phyloP scores from a whole-genome alignment of 1,140 invertebrate genomes.

The Hycleus phaleratus region DNA sequence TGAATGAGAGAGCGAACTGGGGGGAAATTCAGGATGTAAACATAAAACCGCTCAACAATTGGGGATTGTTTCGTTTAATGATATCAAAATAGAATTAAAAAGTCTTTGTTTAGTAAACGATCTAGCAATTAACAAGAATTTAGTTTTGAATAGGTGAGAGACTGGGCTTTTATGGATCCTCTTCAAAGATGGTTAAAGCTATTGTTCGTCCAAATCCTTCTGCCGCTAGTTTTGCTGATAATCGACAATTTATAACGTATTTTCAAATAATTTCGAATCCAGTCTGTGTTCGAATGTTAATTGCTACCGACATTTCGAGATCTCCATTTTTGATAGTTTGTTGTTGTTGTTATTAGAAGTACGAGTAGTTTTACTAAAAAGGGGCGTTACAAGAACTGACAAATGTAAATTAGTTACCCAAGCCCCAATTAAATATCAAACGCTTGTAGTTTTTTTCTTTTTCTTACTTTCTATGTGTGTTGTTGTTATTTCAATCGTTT shows the following conservation, averaged over 20 bases:
- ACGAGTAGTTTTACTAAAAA: neutral
- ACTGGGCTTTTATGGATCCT: too few species aligned
- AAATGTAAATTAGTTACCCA: slow-evolving; percentile 25
- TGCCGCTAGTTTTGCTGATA: slow-evolving; percentile 21
- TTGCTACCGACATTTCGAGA: slow-evolving; percentile 16
- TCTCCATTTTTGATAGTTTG: slow-evolving; percentile 2
- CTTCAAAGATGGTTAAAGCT: slow-evolving; percentile 6
- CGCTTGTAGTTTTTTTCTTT: neutral
- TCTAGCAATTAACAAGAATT: slow-evolving; percentile 6
- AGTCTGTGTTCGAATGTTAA: slow-evolving; percentile 17
- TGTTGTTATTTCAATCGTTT: slow-evolving; percentile 25
- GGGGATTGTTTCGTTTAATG: slow-evolving; percentile 5
- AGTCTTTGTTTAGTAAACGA: neutral
- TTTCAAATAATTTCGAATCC: slow-evolving; percentile 17
- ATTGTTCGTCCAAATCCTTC: slow-evolving; percentile 18
- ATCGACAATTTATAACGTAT: slow-evolving; percentile 23
- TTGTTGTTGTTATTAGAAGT: neutral
- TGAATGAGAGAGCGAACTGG: neutral
- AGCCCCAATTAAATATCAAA: slow-evolving; percentile 20
- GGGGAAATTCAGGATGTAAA: neutral
- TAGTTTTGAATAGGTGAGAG: neutral
- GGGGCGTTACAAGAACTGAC: slow-evolving; percentile 14
- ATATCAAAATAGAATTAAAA: neutral
- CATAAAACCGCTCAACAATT: slow-evolving; percentile 10
- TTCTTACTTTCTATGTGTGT: slow-evolving; percentile 17